phyloP scores from a whole-genome alignment of 2,797 vertebrate genomes.

The Crocidura indochinensis region DNA sequence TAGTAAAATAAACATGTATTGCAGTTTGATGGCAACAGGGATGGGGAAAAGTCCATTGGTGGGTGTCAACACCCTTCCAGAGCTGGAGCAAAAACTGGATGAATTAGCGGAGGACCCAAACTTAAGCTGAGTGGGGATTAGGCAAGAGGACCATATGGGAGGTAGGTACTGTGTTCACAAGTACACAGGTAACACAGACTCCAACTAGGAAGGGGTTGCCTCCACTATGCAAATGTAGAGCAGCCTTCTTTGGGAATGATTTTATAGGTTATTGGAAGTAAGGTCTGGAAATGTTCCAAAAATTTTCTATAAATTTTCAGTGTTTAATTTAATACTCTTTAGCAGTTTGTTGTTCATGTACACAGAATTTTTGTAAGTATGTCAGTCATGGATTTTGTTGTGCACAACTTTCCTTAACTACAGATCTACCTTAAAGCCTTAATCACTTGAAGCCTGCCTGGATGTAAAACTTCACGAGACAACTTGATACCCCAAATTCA shows the following conservation, averaged over 20 bases:
- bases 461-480: slow-evolving; percentile 46
- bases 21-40: background rate
- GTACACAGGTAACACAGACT: background rate
- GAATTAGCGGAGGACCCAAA: background rate
- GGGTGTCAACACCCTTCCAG: background rate
- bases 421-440: background rate
- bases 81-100: background rate
- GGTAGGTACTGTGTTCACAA: background rate
- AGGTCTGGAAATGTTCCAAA: background rate
- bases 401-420: no score
- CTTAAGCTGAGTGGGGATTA: background rate
- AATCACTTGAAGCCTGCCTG: background rate
- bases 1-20: background rate
- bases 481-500: slow-evolving; percentile 34
- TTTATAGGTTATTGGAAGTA: background rate
- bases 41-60: background rate
- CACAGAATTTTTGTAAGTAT: no score
- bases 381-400: no score
- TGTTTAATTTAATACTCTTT: no score
- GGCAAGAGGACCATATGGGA: no score
- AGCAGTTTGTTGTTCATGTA: no score
- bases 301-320: background rate
- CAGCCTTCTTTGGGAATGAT: background rate
- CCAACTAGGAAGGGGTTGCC: background rate
- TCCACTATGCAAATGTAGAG: background rate